Conservation (phyloP, 2,113 vertebrate genomes). For the Progne subis region DNA sequence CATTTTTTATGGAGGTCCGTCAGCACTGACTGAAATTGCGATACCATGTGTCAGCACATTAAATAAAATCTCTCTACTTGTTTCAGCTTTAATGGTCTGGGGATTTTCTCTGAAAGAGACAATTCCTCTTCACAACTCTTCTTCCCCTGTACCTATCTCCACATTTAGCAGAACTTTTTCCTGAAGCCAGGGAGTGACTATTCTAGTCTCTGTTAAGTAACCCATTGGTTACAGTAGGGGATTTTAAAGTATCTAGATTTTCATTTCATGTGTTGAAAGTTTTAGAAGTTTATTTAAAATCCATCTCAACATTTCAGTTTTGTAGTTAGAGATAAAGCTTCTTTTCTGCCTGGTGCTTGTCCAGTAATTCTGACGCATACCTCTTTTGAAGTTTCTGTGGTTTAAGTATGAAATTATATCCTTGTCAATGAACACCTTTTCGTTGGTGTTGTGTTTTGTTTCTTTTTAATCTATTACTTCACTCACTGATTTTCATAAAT, state of each 20-base stretch:
- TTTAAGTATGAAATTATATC: neutral
- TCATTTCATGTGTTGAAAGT: neutral
- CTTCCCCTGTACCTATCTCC: neutral
- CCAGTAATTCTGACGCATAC: neutral
- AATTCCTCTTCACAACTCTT: neutral
- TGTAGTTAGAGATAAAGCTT: neutral
- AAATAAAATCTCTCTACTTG: neutral
- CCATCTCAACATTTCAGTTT: neutral
- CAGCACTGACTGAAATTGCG: neutral
- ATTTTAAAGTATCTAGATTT: neutral
- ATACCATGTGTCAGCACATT: neutral
- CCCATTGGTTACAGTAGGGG: neutral
- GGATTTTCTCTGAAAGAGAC: neutral
- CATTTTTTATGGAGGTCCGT: neutral
- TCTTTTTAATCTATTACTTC: neutral
- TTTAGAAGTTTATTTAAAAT: neutral
- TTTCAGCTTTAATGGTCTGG: neutral
- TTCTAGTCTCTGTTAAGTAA: neutral
- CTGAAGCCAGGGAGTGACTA: neutral
- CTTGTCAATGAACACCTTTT: neutral
- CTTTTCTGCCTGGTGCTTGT: neutral
- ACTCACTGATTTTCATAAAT: neutral
- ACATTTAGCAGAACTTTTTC: neutral
- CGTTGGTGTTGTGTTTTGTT: rapidly evolving
- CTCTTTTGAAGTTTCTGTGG: neutral